Conservation (phyloP, 2,797 vertebrate genomes). For the Alectoris magna region DNA sequence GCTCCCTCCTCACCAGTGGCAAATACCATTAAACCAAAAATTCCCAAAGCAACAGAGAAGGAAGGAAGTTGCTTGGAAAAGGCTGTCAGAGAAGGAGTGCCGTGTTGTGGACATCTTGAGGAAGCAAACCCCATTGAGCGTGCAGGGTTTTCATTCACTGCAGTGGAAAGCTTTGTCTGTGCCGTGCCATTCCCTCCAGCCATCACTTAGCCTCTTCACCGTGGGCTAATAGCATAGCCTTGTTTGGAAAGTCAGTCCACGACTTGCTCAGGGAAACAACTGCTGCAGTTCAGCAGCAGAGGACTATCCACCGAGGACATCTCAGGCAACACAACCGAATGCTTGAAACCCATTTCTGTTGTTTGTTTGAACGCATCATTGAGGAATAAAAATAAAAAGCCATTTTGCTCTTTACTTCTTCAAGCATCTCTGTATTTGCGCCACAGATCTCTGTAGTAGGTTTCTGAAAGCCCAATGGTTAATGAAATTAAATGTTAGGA, state of each 20-base stretch:
- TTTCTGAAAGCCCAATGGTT: neutral
- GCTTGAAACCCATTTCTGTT: neutral
- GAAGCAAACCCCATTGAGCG: neutral
- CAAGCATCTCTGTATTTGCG: neutral
- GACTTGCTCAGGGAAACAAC: neutral
- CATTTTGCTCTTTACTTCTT: neutral
- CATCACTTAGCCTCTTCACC: neutral
- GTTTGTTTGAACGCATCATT: neutral
- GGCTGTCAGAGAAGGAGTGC: neutral
- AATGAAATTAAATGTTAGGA: neutral
- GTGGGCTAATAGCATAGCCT: fast-evolving
- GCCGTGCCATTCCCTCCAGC: neutral
- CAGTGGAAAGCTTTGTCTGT: neutral
- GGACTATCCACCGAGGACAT: neutral
- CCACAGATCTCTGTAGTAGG: neutral
- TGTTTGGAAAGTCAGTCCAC: neutral
- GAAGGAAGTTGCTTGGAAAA: neutral
- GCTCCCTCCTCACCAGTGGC: neutral
- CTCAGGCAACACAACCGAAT: neutral
- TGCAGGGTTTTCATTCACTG: neutral
- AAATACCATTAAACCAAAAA: neutral
- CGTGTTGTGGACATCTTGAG: neutral
- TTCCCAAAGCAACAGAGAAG: neutral
- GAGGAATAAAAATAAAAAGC: neutral
- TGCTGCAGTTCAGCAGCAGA: neutral